These are phyloP conservation scores for Hyperoplus immaculatus DNA, from an alignment of 2,797 vertebrate genomes.

Conservation along the genomic window DNA sequence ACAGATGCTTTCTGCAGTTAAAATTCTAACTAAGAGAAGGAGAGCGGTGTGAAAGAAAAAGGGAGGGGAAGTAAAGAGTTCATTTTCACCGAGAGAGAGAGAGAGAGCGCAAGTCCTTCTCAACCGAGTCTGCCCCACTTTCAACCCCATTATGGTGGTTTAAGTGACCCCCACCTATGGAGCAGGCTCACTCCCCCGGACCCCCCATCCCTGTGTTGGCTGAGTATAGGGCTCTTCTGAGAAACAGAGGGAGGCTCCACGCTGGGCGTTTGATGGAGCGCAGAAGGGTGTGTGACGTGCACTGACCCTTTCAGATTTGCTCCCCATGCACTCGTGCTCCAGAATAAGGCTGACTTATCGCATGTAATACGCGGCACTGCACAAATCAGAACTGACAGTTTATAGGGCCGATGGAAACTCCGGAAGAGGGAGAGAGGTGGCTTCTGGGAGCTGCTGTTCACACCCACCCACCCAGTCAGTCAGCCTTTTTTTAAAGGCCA, in stretches of 20 bases:
- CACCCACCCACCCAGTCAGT: constrained; percentile 59
- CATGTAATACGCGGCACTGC: constrained; percentile 63
- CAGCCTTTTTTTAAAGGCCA: constrained; percentile 33
- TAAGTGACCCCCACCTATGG: constrained; percentile 68
- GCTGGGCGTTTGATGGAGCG: constrained; percentile 92
- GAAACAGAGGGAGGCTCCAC: constrained; percentile 84
- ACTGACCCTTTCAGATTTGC: constrained; percentile 86
- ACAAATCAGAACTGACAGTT: constrained; percentile 66
- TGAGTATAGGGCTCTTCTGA: constrained; percentile 63
- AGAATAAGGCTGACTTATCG: constrained; percentile 66
- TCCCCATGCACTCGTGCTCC: constrained; percentile 70
- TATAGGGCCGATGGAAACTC: constrained; percentile 32
- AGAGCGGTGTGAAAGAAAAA: neutral
- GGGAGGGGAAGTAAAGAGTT: constrained; percentile 43
- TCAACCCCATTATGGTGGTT: constrained; percentile 57
- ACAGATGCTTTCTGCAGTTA: constrained; percentile 41
- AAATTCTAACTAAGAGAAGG: constrained; percentile 15
- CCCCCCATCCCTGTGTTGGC: constrained; percentile 57
- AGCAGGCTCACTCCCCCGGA: constrained; percentile 44
- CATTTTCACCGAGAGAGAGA: constrained; percentile 39
- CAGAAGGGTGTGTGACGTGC: constrained; percentile 91
- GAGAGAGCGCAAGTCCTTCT: constrained; percentile 8
- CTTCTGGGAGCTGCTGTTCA: constrained; percentile 59
- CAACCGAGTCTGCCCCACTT: constrained; percentile 57
- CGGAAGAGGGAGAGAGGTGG: constrained; percentile 39